These are phyloP conservation scores for Cheilosia impressa DNA, from an alignment of 2,888 invertebrate species.

Conservation along the genomic window DNA sequence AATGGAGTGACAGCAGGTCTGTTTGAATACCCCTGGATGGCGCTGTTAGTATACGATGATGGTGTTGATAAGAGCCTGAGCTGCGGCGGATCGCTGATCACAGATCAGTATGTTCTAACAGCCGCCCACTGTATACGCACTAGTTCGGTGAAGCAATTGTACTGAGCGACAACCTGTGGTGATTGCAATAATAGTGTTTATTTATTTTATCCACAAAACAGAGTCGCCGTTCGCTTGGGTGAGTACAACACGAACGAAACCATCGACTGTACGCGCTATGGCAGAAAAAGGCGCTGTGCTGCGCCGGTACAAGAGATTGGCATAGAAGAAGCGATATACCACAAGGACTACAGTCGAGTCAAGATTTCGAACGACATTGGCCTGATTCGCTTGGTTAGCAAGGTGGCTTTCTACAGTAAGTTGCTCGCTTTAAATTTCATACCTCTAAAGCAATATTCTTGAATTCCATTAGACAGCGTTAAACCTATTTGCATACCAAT, in stretches of 20 bases:
- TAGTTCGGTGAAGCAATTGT: constrained; percentile 39
- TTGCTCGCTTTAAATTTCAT: neutral
- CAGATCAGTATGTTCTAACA: constrained; percentile 76
- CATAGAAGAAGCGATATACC: constrained; percentile 82
- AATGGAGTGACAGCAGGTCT: constrained; percentile 86
- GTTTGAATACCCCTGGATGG: constrained; percentile 90
- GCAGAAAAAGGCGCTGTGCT: constrained; percentile 79
- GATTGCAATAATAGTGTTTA: too few species aligned
- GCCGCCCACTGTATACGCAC: constrained; percentile 77
- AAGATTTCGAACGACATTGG: constrained; percentile 86
- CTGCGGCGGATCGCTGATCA: constrained; percentile 77
- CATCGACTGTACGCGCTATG: constrained; percentile 79
- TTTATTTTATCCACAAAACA: constrained; percentile 55
- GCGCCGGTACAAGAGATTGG: constrained; percentile 82
- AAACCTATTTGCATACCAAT: constrained; percentile 80
- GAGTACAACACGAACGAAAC: constrained; percentile 81
- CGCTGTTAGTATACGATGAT: constrained; percentile 85
- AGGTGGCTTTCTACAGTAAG: constrained; percentile 78
- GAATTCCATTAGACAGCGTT: constrained; percentile 76
- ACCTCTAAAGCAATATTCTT: neutral
- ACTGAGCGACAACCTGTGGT: neutral
- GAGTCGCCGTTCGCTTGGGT: constrained; percentile 82
- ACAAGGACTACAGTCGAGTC: constrained; percentile 84
- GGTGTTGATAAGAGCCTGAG: constrained; percentile 77
- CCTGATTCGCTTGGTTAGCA: constrained; percentile 83